Conservation (phyloP, 1,140 invertebrate species). For the Pseudomyrmex cubaensis region DNA sequence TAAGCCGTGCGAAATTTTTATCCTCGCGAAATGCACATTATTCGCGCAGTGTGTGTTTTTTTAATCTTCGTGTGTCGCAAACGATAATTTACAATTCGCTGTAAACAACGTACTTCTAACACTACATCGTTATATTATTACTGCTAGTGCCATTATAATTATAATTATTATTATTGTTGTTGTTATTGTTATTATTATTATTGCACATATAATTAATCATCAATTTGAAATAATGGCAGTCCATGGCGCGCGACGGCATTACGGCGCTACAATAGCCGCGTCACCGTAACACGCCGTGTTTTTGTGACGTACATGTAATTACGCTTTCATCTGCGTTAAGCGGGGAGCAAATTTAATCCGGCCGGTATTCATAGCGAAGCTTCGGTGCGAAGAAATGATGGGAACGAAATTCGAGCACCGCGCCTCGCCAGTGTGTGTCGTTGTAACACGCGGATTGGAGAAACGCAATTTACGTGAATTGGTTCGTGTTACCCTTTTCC, state of each 20-base stretch:
- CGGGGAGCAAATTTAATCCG: constrained; percentile 48
- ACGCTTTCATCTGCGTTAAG: constrained; percentile 52
- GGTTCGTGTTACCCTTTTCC: constrained; percentile 50
- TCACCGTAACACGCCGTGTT: constrained; percentile 39
- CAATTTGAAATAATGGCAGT: constrained; percentile 54
- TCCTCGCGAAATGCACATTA: not conserved
- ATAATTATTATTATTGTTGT: constrained; percentile 8
- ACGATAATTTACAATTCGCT: constrained; percentile 40
- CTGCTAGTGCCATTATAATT: constrained; percentile 1
- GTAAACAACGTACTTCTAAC: not conserved
- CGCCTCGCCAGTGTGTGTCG: not conserved
- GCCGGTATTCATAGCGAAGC: constrained; percentile 39
- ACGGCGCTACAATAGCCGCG: constrained; percentile 48
- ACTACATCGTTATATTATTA: not conserved
- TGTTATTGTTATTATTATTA: constrained; percentile 41
- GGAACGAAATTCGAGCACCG: constrained; percentile 23
- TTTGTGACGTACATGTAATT: constrained; percentile 59
- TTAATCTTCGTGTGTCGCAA: not conserved
- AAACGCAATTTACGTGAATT: constrained; percentile 75
- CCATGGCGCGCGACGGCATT: constrained; percentile 17
- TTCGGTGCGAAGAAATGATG: constrained; percentile 50
- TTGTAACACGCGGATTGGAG: constrained; percentile 66
- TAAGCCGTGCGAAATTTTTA: too few relatives aligned
- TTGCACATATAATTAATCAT: constrained; percentile 57
- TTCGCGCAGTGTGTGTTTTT: not conserved